A percentile compares a stretch with the other conserved stretches of the same genome.
Conservation (phyloP, 2,888 invertebrate species). For the Drosophila pullipes region DNA sequence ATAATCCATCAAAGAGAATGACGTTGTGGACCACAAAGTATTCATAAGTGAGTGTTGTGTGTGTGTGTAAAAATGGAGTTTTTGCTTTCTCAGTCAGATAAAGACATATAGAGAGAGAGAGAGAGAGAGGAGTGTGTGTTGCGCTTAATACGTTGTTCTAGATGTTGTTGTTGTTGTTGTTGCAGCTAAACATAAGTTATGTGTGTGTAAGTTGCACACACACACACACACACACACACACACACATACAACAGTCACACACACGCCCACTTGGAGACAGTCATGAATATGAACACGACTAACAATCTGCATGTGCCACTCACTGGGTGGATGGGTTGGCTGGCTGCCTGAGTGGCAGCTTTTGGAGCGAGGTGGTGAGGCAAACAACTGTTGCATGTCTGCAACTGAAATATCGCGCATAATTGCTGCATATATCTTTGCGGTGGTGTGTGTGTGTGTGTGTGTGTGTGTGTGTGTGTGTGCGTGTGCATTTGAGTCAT, state of each 20-base stretch:
- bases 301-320: slow-evolving; percentile 43
- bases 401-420: slow-evolving; percentile 72
- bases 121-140: slow-evolving; percentile 24
- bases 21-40: not conserved
- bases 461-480: slow-evolving; percentile 14
- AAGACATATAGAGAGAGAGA: not conserved
- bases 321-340: not conserved
- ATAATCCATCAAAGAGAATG: slow-evolving; percentile 22
- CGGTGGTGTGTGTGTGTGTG: slow-evolving; percentile 5
- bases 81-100: slow-evolving; percentile 5
- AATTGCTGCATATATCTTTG: slow-evolving; percentile 69
- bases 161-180: slow-evolving; percentile 57
- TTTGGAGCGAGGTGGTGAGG: slow-evolving; percentile 9
- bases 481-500: slow-evolving; percentile 27
- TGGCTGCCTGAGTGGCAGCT: not conserved
- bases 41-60: not conserved
- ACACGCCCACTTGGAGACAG: slow-evolving; percentile 21
- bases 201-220: slow-evolving; percentile 54
- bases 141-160: slow-evolving; percentile 58
- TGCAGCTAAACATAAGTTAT: slow-evolving; percentile 72
- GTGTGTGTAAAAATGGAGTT: slow-evolving; percentile 7
- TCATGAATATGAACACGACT: slow-evolving; percentile 58
- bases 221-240: slow-evolving; percentile 35
- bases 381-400: slow-evolving; percentile 71
- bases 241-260: not conserved